phyloP scores from a whole-genome alignment of 1,140 invertebrate species.

The Diorhabda elongata region DNA sequence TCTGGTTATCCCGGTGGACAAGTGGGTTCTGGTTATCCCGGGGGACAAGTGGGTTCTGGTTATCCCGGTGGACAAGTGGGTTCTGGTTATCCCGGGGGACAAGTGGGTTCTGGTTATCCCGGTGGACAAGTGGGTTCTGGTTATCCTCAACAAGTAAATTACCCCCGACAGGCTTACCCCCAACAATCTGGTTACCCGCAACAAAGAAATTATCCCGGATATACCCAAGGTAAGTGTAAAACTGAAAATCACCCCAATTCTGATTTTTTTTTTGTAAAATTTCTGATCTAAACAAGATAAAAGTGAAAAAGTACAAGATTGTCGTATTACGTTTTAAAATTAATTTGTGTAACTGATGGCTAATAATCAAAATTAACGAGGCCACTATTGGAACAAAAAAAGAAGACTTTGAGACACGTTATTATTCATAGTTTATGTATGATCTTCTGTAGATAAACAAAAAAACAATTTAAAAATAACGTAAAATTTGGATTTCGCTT shows the following conservation, averaged over 20 bases:
- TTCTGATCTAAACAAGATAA: no score
- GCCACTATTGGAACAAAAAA: no score
- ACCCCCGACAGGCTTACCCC: not conserved
- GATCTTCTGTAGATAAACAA: no score
- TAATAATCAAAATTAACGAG: no score
- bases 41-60: constrained; percentile 3
- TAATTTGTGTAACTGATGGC: no score
- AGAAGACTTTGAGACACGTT: no score
- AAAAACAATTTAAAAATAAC: no score
- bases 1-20: not conserved
- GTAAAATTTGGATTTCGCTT: no score
- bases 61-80: constrained; percentile 17
- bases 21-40: not conserved
- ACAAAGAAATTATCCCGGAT: constrained; percentile 14
- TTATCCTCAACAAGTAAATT: constrained; percentile 3
- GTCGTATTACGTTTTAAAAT: no score
- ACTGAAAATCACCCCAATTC: not conserved
- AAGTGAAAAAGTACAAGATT: no score
- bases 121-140: constrained; percentile 18
- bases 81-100: constrained; percentile 5
- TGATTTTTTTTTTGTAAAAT: no score
- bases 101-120: constrained; percentile 10
- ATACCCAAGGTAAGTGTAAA: not conserved
- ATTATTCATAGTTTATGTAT: no score
- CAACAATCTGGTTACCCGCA: not conserved